Evolutionary conservation across 2,888 invertebrate species (phyloP), one percentile per base, ranked within the genome.

Genomic region (Oscheius sp.): DNA sequence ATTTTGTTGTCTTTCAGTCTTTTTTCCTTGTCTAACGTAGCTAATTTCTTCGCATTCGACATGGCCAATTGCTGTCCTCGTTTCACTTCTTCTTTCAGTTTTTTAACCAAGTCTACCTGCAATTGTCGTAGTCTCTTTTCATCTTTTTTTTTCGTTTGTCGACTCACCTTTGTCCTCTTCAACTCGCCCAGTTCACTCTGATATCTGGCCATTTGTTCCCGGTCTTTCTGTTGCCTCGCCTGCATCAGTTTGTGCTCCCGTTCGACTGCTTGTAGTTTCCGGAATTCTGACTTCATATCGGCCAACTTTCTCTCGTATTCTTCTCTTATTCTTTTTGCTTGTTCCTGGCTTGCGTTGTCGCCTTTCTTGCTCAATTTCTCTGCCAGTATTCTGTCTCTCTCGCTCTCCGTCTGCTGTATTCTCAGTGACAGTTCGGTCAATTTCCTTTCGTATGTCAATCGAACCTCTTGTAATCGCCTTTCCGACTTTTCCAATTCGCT

Each of bases 401-500:
- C 86, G 1, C 77, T 72, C 69, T 84, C 84, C 1, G 84, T 85
- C 43, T 82, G 81, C 56, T 73, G 59, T 46, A 83, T 83, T 52
- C 76, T 74, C 53, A 72, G 41, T 1, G 78, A 70, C 46, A 85
- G 73, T 27, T 85, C 84, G n/a, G 76, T 69, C 53, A 87, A 58
- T 53, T 84, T 83, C 69, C 80, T 81, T 69, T 83, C 83, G 64
- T 83, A 83, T 3, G 79, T 78, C 64, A 79, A 69, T 46, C 81
- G 85, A n/a, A 84, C 77, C 0, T 93, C 92, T 68, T 94, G 93
- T 88, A 97, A 91, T 61, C 95, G 91, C 69, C 93, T 92, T 88
- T 97, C 95, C 0, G 94, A 94, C 73, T 93, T 90, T 89, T 98
- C 97, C 80, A 98, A 89, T 87, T 97, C 95, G 86, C 95, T 95